Evolutionary conservation across 2,113 vertebrate genomes (phyloP), one percentile per base, ranked within the genome.

Genomic region (Etia nguti): DNA sequence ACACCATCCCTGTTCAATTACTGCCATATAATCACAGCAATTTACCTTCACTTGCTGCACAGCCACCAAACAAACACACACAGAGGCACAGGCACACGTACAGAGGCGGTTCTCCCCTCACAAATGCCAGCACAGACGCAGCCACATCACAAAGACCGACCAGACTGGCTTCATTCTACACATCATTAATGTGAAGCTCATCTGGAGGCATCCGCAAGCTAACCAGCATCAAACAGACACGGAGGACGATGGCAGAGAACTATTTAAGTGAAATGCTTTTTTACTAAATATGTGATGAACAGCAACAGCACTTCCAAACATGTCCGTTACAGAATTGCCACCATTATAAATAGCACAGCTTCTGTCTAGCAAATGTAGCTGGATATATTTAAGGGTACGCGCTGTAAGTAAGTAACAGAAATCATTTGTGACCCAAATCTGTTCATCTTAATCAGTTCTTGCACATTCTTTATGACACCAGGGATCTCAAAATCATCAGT

Each of bases 1-100:
- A 95, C 94, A 94, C 94, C 92, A 87, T 96, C 95, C 92, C 95
- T 95, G 92, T 96, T 96, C 95, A 96, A 96, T 96, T 96, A 96
- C 93, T 91, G 93, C 94, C 92, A 94, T 94, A 95, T 96, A 96
- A 96, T 96, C 95, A 95, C 95, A 86, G 95, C 95, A 95, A 95
- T 96, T 96, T 95, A 94, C 91, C 82, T 90, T 89, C 90, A 84
- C 90, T 94, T 90, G 90, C 91, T 6, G 83, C 86, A 88, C 81
- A 86, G 88, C 86, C 91, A 89, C 91, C 93, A 95, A 92, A 94
- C 93, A 95, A 89, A 92, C 91, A 89, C 88, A 89, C 84, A 80
- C 38, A 56, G 86, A 41, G 60, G 41, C 81, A 52, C 86, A 80
- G 60, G 46, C 41, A 29, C 68, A 73, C 52, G 34, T 34, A 88